A percentile compares a stretch with the other conserved stretches of the same genome.
These are phyloP conservation scores for Habroteleia sp. DNA, from an alignment of 2,888 invertebrate genomes.

Conservation along the genomic window DNA sequence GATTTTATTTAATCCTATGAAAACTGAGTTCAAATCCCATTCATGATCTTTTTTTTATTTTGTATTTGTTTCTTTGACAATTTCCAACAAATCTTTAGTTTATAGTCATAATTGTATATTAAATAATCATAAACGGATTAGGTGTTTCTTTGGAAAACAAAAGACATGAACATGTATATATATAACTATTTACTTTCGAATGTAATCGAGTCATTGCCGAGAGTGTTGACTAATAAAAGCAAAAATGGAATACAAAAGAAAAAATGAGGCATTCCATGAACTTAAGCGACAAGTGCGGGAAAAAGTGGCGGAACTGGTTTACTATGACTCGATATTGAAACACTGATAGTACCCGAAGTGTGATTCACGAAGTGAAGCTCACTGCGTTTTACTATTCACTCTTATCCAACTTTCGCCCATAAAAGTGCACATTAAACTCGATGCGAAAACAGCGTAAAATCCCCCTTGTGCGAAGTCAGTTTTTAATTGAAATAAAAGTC, in stretches of 20 bases:
- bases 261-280: conserved; percentile 46
- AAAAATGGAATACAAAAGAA: conserved; percentile 38
- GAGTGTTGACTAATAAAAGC: conserved; percentile 42
- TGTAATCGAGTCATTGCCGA: conserved; percentile 13
- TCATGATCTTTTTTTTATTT: too few relatives aligned
- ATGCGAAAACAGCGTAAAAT: conserved; percentile 17
- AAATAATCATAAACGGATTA: too few relatives aligned
- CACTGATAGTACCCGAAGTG: conserved; percentile 45
- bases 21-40: too few relatives aligned
- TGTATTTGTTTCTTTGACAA: background rate
- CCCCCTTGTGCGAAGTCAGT: conserved; percentile 16
- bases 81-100: background rate
- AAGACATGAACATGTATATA: conserved; percentile 8
- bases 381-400: conserved; percentile 46
- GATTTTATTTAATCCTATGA: too few relatives aligned
- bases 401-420: conserved; percentile 54
- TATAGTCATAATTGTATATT: too few relatives aligned
- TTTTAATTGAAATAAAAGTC: conserved; percentile 30
- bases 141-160: conserved; percentile 9
- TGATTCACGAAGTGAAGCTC: conserved; percentile 34
- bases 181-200: too few relatives aligned
- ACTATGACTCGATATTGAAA: conserved; percentile 40
- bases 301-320: conserved; percentile 54
- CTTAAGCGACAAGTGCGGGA: conserved; percentile 35
- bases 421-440: conserved; percentile 27